Conservation (phyloP, 2,797 vertebrate genomes). For the Cuculus canorus region DNA sequence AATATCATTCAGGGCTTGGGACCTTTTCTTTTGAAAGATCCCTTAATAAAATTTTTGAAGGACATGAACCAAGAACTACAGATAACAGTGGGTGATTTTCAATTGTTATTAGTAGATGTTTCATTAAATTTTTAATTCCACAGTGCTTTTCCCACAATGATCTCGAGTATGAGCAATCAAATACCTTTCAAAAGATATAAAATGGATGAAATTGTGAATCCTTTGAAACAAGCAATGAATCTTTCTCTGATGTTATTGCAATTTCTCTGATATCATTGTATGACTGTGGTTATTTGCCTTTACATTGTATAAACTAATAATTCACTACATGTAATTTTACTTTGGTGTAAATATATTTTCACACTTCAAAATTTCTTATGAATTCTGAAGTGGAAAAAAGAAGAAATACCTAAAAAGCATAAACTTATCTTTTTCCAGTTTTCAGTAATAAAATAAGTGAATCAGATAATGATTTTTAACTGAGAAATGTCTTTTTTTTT, state of each 20-base stretch:
- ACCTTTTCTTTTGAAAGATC: not conserved
- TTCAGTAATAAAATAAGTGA: not conserved
- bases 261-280: not conserved
- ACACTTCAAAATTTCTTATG: not conserved
- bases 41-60: not conserved
- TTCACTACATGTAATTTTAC: not conserved
- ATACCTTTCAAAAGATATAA: not conserved
- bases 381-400: not conserved
- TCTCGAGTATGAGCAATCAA: not conserved
- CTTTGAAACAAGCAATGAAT: not conserved
- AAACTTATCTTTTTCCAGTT: fast-evolving
- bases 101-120: not conserved
- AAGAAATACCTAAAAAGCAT: not conserved
- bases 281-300: not conserved
- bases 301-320: not conserved
- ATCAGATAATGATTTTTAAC: not conserved
- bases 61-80: not conserved
- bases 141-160: not conserved
- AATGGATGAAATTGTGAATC: not conserved
- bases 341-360: not conserved
- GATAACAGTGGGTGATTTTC: not conserved
- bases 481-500: not conserved
- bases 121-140: not conserved
- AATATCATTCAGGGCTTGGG: fast-evolving
- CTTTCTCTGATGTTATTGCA: not conserved